These are phyloP conservation scores for Drosophila mimetica DNA, from an alignment of 2,888 invertebrate species.

Conservation along the genomic window DNA sequence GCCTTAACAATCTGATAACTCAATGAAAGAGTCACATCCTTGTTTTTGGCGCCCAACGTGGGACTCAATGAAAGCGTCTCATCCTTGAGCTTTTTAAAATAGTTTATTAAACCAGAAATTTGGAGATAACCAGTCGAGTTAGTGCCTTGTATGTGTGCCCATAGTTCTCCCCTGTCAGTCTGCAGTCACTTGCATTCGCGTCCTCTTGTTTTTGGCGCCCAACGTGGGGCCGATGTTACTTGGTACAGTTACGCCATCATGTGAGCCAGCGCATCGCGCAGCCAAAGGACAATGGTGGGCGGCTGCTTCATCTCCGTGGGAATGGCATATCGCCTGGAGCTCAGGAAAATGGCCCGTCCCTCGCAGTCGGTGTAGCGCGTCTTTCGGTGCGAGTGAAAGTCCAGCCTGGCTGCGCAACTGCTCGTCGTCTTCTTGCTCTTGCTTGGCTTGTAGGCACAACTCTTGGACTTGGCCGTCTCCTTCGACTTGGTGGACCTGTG, in stretches of 20 bases:
- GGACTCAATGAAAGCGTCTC: too few species aligned
- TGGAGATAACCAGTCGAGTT: neutral
- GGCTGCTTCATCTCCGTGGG: constrained; percentile 80
- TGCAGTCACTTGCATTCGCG: neutral
- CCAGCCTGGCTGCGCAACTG: neutral
- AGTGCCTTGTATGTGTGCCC: neutral
- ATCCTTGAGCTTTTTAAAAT: too few species aligned
- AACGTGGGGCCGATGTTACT: neutral
- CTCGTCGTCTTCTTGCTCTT: neutral
- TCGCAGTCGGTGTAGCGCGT: constrained; percentile 54
- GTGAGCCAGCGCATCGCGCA: constrained; percentile 48
- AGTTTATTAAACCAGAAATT: constrained; percentile 7
- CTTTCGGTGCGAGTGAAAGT: neutral
- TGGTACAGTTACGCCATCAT: neutral
- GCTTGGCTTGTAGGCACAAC: neutral
- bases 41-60: too few species aligned
- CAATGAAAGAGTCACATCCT: too few species aligned
- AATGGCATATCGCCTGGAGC: constrained; percentile 62
- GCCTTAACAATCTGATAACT: too few species aligned
- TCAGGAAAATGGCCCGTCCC: constrained; percentile 68
- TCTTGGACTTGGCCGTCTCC: neutral
- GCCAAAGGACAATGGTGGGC: constrained; percentile 68
- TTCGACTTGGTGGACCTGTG: neutral
- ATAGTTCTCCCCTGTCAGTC: neutral
- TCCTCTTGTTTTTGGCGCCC: neutral